Conservation (phyloP, 2,113 vertebrate genomes). For the Neogobius melanostomus region DNA sequence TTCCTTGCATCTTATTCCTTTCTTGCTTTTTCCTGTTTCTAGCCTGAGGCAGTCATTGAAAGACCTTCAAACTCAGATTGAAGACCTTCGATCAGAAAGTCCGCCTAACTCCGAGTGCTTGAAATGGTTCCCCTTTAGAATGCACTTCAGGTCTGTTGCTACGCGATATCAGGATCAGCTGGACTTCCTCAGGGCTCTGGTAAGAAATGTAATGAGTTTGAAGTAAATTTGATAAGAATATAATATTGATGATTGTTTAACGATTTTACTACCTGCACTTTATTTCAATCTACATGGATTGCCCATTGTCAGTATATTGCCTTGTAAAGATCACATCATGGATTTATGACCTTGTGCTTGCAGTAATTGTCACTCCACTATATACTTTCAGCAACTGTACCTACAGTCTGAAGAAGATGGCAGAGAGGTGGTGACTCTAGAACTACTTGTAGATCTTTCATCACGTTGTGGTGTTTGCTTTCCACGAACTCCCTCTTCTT, state of each 20-base stretch:
- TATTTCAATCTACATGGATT: no score
- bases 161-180: slow-evolving; percentile 79
- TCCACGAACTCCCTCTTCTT: slow-evolving; percentile 76
- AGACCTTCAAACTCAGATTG: slow-evolving; percentile 83
- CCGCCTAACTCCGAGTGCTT: slow-evolving; percentile 82
- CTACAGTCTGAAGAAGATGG: slow-evolving; percentile 55
- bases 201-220: slow-evolving; percentile 63
- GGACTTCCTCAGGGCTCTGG: slow-evolving; percentile 88
- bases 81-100: slow-evolving; percentile 70
- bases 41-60: slow-evolving; percentile 87
- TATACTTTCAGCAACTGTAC: slow-evolving; percentile 57
- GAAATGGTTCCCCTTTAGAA: slow-evolving; percentile 81
- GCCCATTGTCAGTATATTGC: no score
- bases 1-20: no score
- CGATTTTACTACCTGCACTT: no score
- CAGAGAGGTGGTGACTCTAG: slow-evolving; percentile 84
- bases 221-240: no score
- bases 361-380: background rate
- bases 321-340: background rate
- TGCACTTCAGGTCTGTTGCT: slow-evolving; percentile 68
- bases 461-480: slow-evolving; percentile 84
- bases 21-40: slow-evolving; percentile 10
- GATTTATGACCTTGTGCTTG: background rate
- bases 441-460: slow-evolving; percentile 86
- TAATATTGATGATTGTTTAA: no score